Conservation (phyloP, 2,888 invertebrate species). For the Globia sparganii region DNA sequence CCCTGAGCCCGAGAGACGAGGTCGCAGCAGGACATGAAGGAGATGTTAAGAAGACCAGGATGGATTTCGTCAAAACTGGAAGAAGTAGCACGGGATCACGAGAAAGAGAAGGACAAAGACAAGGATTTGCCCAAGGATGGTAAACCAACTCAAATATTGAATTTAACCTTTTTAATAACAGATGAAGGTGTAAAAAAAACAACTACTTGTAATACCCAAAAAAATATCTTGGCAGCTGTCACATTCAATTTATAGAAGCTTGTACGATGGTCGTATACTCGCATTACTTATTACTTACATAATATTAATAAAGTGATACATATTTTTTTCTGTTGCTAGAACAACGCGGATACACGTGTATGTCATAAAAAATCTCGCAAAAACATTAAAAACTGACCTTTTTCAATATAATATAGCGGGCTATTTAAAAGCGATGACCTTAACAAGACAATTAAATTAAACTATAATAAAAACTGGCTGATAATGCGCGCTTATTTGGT, state of each 20-base stretch:
- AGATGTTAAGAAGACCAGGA: background rate
- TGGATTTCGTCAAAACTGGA: background rate
- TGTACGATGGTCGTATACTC: background rate
- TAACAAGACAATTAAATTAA: background rate
- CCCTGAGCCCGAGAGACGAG: background rate
- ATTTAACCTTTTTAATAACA: too few species aligned
- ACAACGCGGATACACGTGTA: background rate
- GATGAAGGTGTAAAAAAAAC: background rate
- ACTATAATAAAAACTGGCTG: slow-evolving; percentile 10
- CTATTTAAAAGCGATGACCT: slow-evolving; percentile 31
- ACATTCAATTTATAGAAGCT: background rate
- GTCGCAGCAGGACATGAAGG: background rate
- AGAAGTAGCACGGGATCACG: background rate
- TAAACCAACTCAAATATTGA: background rate
- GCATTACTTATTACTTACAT: too few species aligned
- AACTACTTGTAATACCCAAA: background rate
- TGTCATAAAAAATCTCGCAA: background rate
- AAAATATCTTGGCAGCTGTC: too few species aligned
- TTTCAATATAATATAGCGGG: background rate
- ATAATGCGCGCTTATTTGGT: background rate
- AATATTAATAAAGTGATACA: background rate
- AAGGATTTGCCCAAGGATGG: background rate
- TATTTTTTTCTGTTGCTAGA: background rate
- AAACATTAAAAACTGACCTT: slow-evolving; percentile 17
- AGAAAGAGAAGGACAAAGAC: background rate